Evolutionary conservation across 1,140 invertebrate species (phyloP), one percentile per base, ranked within the genome.

Genomic region (Tetramorium alpestre): DNA sequence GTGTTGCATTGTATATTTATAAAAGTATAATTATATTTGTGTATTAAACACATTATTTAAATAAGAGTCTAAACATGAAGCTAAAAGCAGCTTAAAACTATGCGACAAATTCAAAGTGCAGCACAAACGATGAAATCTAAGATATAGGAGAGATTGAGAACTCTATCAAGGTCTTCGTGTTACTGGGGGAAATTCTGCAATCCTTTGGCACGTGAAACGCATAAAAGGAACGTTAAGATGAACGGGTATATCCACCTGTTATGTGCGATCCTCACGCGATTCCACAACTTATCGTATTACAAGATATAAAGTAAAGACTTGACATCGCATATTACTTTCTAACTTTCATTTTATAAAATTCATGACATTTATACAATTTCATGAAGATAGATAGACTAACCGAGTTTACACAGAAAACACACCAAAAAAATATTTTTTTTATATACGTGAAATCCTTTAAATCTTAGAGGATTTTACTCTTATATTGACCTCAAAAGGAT

Each of bases 261-360:
- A 86, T 80, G 33, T 47, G 58, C 69, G 38, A 70, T 78, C 38
- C 56, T 86, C 81, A 60, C 80, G 73, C 87, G 82, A 89, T 89
- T 86, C 69, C 22, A 62, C 87, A 82, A 89, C 76, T 89, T 81
- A 89, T 56, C n/a, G 18, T 54, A 18, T 38, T 47, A 16, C 51
- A 51, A 33, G 47, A 86, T 89, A 69, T 81, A 80, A 86, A 89
- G 41, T 81, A 80, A 86, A 89, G 41, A n/a, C 33, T 22, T 69
- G 51, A 58, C 72, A 69, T 81, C 75, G 65, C 54, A n/a, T 89
- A 33, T 56, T 76, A 49, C 58, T 64, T 84, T 33, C 44, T 72
- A 73, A 65, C 16, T 78, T 11, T 89, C 38, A 16, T 33, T 38
- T 58, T 51, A 38, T 54, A n/a, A 58, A 33, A 65, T 38, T 44